Base-by-base conservation (phyloP, 2,888 invertebrate genomes). In the Rhimphoctona megacephalus region DNA sequence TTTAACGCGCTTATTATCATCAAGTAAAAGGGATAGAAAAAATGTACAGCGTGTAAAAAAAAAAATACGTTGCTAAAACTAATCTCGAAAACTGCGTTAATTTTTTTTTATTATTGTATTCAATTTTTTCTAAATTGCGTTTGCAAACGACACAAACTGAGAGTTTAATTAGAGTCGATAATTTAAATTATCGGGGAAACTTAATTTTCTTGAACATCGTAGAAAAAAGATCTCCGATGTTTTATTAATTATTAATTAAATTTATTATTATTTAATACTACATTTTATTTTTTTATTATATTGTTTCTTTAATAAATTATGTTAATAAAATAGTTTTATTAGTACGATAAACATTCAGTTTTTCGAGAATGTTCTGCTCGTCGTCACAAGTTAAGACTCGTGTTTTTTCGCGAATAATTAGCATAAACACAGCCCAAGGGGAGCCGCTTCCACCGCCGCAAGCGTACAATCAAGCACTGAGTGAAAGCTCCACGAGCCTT, bases 401-500 rank as follows among this genome's bases (percentile, higher is more conserved):
- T 43, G 79, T 82, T 73, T 46, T 22, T 76, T 76, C 39, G 73
- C 66, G 57, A 70, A 76, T 67, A 83, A 87, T 87, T 85, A 85
- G 83, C 87, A 85, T 87, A 83, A 87, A 87, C 67, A 81, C 69
- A 81, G 86, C 54, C 81, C 43, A 66, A 30, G 77, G 66, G 78
- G 49, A 43, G 49, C 49, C 85, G 86, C 83, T 89, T 89, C 81
- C 72, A 88, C 83, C 84, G 88, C 87, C 83, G 85, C 85, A 77
- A 89, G 87, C 85, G 78, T 81, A 69, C 67, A 25, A 78, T 77
- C 73, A 86, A 86, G 81, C 86, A 85, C 88, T 74, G 86, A 88
- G 88, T 89, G 89, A 89, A 88, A 87, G 87, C 89, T 89, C 84
- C 25, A 19, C 46, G 74, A 67, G 81, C 61, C 81, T 84, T 73